Evolutionary conservation across 2,888 invertebrate genomes (phyloP), one percentile per base, ranked within the genome.

Genomic region (Parasteatoda lunata): DNA sequence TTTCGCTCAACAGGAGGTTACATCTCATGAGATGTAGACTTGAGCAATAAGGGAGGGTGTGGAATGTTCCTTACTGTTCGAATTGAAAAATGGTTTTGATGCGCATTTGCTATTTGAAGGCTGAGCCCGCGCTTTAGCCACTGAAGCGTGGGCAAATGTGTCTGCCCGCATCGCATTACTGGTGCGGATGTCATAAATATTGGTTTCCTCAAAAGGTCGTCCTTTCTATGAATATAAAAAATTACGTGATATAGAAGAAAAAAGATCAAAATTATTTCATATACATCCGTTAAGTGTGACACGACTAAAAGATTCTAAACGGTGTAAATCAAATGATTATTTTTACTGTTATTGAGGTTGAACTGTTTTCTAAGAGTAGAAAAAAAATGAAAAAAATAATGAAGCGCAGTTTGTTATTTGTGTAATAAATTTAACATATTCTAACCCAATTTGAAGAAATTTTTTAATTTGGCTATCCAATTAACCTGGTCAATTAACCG

Each of bases 1-100:
- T 72, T 80, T 66, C 13, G 71, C 71, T 30, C 72, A 15, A 59
- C 51, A 51, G 71, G 66, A 72, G 72, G 65, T 45, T 30, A 9
- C n/a, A n/a, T 49, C 66, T 15, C 49, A 51, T 51, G 77, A 77
- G 64, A 48, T 15, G 45, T 5, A 15, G 15, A 4, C 15, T 15
- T 15, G 15, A 15, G 45, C 15, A 68, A 68, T 30, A 9, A 68
- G 66, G 66, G 66, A 15, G 15, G 59, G 59, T 59, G 59, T n/a
- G 59, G 59, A 59, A 59, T 7, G 66, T 68, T 68, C 66, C 66
- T 68, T 68, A 68, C 66, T 68, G 66, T 68, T 68, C 30, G 15
- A 15, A 15, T 8, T 59, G 59, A 59, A n/a, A 59, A 59, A 59
- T 59, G n/a, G 59, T 59, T 30, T 2, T 59, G 59, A 59, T 59